Percentiles rank a stretch among this genome's conserved stretches.
phyloP scores from a whole-genome alignment of 2,113 vertebrate species.

The Carassius gibelio region DNA sequence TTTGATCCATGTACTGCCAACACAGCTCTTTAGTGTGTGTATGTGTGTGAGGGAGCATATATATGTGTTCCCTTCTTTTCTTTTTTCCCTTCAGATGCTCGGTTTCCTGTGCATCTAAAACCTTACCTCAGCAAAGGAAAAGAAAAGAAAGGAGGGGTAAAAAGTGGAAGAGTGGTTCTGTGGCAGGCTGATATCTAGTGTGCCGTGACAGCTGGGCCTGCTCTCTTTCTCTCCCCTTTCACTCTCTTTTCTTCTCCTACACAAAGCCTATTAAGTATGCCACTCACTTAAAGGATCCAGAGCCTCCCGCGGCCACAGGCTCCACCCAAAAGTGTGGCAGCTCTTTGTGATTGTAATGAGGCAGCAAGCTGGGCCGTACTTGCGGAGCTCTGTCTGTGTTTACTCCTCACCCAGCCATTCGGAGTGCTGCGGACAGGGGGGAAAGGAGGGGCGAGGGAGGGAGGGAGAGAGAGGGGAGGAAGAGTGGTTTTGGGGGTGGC shows the following conservation, averaged over 20 bases:
- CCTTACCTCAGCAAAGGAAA: slow-evolving; percentile 63
- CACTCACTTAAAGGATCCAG: slow-evolving; percentile 84
- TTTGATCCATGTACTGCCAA: slow-evolving; percentile 71
- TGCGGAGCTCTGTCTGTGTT: slow-evolving; percentile 81
- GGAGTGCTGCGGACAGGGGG: slow-evolving; percentile 69
- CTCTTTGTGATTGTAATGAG: slow-evolving; percentile 92
- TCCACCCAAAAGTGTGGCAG: slow-evolving; percentile 93
- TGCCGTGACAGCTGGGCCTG: slow-evolving; percentile 88
- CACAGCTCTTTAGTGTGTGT: slow-evolving; percentile 64
- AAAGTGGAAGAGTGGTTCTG: slow-evolving; percentile 63
- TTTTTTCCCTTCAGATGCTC: slow-evolving; percentile 62
- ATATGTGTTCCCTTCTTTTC: slow-evolving; percentile 9
- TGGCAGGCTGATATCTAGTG: slow-evolving; percentile 81
- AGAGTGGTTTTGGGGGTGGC: slow-evolving; percentile 54
- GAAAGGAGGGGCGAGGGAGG: slow-evolving; percentile 51
- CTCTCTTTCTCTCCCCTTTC: slow-evolving; percentile 51
- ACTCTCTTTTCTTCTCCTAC: slow-evolving; percentile 75
- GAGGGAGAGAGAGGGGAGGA: slow-evolving; percentile 49
- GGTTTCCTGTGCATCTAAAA: slow-evolving; percentile 69
- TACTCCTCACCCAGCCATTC: slow-evolving; percentile 73
- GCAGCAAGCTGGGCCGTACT: slow-evolving; percentile 69
- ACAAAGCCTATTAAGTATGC: slow-evolving; percentile 94
- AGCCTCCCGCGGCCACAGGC: slow-evolving; percentile 82
- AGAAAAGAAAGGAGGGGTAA: slow-evolving; percentile 30
- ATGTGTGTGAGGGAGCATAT: not conserved